Evolutionary conservation across 2,797 vertebrate genomes (phyloP), one percentile per base, ranked within the genome.

Genomic region (Anguilla pacifica): DNA sequence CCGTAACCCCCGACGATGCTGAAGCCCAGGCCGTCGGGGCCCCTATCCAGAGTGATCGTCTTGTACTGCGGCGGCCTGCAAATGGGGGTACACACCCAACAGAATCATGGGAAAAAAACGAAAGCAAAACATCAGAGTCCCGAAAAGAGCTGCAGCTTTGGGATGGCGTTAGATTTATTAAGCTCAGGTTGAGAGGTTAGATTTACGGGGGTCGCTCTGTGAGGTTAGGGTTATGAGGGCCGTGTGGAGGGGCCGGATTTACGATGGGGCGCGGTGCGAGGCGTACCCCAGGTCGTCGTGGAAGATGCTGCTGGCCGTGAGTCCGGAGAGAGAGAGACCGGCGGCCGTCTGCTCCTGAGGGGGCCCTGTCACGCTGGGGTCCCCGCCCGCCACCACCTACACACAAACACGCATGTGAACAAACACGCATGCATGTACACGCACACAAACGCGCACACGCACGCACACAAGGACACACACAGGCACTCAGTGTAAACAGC

Each of bases 1-100:
- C 99, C 97, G 6, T 96, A 97, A 0, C 99, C 99, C 0, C 99
- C 99, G 0, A 99, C 98, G 88, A 99, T 99, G 91, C 98, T 99
- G 95, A 99, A 99, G 31, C 99, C 99, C 86, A 99, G 94, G n/a
- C 99, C 99, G 0, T 99, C 98, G 10, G 97, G 97, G 86, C 99
- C 99, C 93, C 99, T 95, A 51, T 98, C 98, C 43, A 99, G 94
- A 13, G 94, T 97, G 88, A 99, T 98, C 64, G 95, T 96, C 91
- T 99, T 99, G 91, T 97, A 99, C 89, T 99, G 99, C 85, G 98
- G 98, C 74, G 98, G 97, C 87, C 99, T 99, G 90, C 1, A 43
- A 39, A 64, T 1, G 7, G 28, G 43, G 1, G 17, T 10, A 51
- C 25, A 81, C 15, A 81, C 46, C 31, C 19, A 22, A 25, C 0